A percentile compares a stretch with the other conserved stretches of the same genome.
Evolutionary conservation across 2,797 vertebrate species (phyloP).

Genomic region (Acomys russatus): DNA sequence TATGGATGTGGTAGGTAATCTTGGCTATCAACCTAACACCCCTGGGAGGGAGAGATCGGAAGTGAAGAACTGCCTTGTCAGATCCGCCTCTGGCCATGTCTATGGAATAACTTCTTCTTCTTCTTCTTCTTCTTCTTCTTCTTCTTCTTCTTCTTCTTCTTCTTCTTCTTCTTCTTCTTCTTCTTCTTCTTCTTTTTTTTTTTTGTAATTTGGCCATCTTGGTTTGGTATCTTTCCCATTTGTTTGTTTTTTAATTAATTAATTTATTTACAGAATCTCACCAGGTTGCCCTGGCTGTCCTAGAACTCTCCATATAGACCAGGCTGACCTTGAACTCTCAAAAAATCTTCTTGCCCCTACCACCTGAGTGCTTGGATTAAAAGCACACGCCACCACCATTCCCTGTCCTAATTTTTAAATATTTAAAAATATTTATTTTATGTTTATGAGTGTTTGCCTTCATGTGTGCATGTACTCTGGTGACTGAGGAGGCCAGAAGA

Average conservation of each 20-base stretch:
- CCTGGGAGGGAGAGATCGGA: neutral
- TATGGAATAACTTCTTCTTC: neutral
- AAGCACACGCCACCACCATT: no score
- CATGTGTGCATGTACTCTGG: neutral
- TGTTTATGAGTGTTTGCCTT: neutral
- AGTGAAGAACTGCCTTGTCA: neutral
- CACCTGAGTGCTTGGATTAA: neutral
- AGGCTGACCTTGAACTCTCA: neutral
- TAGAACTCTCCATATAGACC: neutral
- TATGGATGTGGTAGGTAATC: neutral
- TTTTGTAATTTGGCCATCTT: neutral
- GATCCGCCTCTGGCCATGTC: neutral
- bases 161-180: neutral
- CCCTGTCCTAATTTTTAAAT: neutral
- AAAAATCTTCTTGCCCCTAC: neutral
- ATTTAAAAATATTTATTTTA: neutral
- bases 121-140: neutral
- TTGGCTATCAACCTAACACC: neutral
- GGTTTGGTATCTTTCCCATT: neutral
- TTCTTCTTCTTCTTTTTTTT: neutral
- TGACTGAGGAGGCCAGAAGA: neutral
- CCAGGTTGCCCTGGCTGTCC: neutral
- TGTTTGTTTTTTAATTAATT: neutral
- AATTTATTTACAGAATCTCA: neutral
- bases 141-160: neutral